These are phyloP conservation scores for Exaiptasia diaphana DNA, from an alignment of 64 coral and sea anemone genomes.

Conservation along the genomic window DNA sequence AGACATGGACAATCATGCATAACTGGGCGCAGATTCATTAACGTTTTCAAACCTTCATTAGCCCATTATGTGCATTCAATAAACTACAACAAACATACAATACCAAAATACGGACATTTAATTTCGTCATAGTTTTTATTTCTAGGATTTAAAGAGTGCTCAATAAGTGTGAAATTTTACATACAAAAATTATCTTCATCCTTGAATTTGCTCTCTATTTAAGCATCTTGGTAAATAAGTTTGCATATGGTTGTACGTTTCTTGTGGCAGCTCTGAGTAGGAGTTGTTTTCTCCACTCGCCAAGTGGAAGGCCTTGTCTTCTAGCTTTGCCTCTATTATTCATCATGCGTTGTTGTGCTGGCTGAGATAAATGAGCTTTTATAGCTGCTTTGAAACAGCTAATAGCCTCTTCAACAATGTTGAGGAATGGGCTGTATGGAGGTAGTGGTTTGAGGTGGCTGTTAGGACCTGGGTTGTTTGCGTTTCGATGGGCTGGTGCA, in stretches of 20 bases:
- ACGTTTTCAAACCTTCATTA: no score
- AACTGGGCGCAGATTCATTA: no score
- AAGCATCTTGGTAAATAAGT: background rate
- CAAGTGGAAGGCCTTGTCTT: no score
- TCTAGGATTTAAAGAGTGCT: no score
- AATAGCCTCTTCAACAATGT: background rate
- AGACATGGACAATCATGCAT: no score
- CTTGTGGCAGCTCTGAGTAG: background rate
- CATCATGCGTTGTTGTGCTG: background rate
- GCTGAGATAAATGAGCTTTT: constrained; percentile 29
- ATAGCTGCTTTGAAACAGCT: background rate
- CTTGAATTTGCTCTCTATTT: background rate
- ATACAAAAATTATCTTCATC: background rate
- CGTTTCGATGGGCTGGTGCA: constrained; percentile 31
- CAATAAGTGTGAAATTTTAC: no score
- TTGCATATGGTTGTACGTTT: background rate
- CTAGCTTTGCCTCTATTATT: constrained; percentile 49
- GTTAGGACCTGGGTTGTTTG: background rate
- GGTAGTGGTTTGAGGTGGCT: constrained; percentile 42
- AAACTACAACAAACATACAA: no score
- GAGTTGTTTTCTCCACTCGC: background rate
- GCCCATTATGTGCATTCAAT: no score
- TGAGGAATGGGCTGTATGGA: constrained; percentile 19
- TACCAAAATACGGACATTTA: no score
- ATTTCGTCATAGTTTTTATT: no score